Evolutionary conservation across 2,888 invertebrate species (phyloP), one percentile per base, ranked within the genome.

Genomic region (Petrolisthes manimaculis): DNA sequence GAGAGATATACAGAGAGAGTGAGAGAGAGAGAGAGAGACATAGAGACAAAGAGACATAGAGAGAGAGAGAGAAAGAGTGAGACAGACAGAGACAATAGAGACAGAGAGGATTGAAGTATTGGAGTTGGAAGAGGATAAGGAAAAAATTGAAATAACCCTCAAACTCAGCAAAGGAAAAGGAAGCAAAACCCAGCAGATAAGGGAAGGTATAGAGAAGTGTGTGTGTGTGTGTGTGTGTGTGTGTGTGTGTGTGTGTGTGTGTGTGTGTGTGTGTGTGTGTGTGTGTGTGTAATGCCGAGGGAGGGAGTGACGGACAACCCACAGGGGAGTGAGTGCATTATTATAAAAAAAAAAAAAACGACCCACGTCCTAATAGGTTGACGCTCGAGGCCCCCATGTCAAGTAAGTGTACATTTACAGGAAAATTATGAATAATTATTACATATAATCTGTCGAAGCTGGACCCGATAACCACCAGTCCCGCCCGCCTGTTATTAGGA

Each of bases 371-470:
- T 14, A 21, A 55, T n/a, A 80, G 53, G 37, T 54, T 67, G 67
- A 24, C 81, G 81, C 81, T 67, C 61, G 61, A 54, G 81, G 81
- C 81, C 61, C 67, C 54, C 81, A 81, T 67, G 81, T 81, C 81
- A 67, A 67, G 81, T 67, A 81, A 67, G 61, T 81, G 81, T 67
- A 53, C 67, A 67, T 81, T 81, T 81, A 81, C 81, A 67, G 67
- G 67, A 81, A 81, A 81, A 67, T 51, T 81, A 81, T 81, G 81
- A 81, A 81, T 81, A 81, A 81, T 81, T 81, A 81, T 81, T 81
- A 81, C 81, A 81, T 81, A 81, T 81, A 81, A 81, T 81, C 81
- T 61, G 81, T 81, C 81, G 81, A 81, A 81, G 81, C 67, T 81
- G 81, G 67, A 37, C 61, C 81, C 81, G 51, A 81, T 81, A 67